These are phyloP conservation scores for Stegodyphus dumicola DNA, from an alignment of 1,140 invertebrate genomes.

Conservation along the genomic window DNA sequence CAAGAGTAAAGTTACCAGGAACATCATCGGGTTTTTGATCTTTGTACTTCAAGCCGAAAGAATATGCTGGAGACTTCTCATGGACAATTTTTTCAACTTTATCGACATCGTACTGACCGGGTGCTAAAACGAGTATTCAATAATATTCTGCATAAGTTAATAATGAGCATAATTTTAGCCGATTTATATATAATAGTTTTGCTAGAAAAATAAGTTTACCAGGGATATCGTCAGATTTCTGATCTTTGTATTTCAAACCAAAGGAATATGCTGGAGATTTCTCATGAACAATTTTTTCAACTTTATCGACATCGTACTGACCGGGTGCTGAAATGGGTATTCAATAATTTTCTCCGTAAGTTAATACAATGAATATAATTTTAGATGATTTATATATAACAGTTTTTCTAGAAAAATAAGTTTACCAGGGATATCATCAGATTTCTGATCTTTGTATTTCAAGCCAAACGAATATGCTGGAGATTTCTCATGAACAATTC, in stretches of 20 bases:
- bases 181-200: not conserved
- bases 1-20: slow-evolving; percentile 71
- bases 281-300: slow-evolving; percentile 74
- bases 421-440: slow-evolving; percentile 74
- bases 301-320: slow-evolving; percentile 82
- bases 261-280: slow-evolving; percentile 78
- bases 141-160: not conserved
- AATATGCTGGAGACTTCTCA: slow-evolving; percentile 75
- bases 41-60: slow-evolving; percentile 75
- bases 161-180: not conserved
- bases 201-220: slow-evolving; percentile 68
- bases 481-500: slow-evolving; percentile 72
- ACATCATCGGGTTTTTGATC: slow-evolving; percentile 69
- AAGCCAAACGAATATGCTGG: slow-evolving; percentile 79
- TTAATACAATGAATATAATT: not conserved
- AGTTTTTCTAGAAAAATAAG: slow-evolving; percentile 69
- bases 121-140: slow-evolving; percentile 70
- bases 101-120: slow-evolving; percentile 82
- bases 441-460: slow-evolving; percentile 70
- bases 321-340: slow-evolving; percentile 73
- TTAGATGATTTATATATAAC: not conserved
- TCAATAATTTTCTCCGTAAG: not conserved
- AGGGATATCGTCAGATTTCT: slow-evolving; percentile 71
- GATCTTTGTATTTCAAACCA: slow-evolving; percentile 72
- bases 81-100: slow-evolving; percentile 73